Base-by-base conservation (phyloP, 2,113 vertebrate genomes). In the Pseudopipra pipra region DNA sequence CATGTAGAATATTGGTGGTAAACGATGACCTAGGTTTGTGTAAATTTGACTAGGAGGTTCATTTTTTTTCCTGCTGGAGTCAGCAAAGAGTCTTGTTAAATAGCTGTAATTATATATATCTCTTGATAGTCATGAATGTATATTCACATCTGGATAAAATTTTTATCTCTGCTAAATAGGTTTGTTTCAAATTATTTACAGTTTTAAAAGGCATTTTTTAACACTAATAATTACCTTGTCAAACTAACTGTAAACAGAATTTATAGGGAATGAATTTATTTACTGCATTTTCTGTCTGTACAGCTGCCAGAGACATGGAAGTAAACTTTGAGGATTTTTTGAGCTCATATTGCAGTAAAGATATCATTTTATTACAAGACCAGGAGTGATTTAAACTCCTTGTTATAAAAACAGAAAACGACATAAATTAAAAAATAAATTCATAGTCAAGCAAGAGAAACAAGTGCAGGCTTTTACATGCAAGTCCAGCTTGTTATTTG, bases 131-230 rank as follows among this genome's bases (percentile, higher is more conserved):
- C n/a, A 14, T 52, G 25, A 71, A 67, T 80, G 90, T 75, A 66
- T 79, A 41, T 68, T 70, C 1, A 1, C 66, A 92, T 67, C 82
- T 55, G 37, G 66, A 82, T 89, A 87, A 51, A 33, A 6, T 13
- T 79, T 94, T 83, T 30, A 7, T 83, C 62, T 77, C 33, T 87
- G 44, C 44, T 97, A 96, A 93, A 92, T 68, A 89, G 37, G 11
- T 43, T 55, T 22, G 28, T 89, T 96, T 94, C 77, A 91, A 74
- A 92, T 96, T 85, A 94, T 93, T 97, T 95, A 89, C 39, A 37
- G 47, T 61, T 90, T 66, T 6, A 62, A 74, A 86, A 35, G 37
- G 28, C 51, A 72, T 61, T 96, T 95, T 95, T 95, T 88, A 75
- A 68, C 54, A 72, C 88, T 93, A 91, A 66, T 39, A 58, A 90